phyloP scores from a whole-genome alignment of 2,113 vertebrate genomes.

The Pteronura brasiliensis region DNA sequence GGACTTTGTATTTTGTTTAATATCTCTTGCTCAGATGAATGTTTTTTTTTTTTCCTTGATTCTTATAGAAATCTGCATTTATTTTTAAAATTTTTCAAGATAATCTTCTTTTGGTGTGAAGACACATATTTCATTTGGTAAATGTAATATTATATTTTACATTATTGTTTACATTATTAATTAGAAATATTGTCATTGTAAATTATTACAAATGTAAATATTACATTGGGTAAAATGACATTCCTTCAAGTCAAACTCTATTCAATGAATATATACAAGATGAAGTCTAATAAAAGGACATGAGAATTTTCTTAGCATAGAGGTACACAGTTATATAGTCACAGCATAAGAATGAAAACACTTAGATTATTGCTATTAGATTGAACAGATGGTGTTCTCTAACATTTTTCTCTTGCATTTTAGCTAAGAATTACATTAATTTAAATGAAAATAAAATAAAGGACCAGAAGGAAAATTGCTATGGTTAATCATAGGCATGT shows the following conservation, averaged over 20 bases:
- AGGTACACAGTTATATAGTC: neutral
- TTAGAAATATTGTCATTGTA: neutral
- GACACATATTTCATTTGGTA: neutral
- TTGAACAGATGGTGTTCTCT: neutral
- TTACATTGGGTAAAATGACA: neutral
- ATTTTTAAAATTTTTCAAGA: neutral
- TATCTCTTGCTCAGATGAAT: neutral
- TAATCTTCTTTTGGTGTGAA: neutral
- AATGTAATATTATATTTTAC: neutral
- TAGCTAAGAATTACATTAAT: neutral
- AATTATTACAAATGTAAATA: neutral
- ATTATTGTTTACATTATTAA: neutral
- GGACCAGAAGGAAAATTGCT: neutral
- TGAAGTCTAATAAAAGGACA: neutral
- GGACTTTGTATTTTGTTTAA: neutral
- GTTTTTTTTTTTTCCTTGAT: neutral
- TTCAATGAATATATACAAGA: neutral
- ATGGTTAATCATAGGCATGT: neutral
- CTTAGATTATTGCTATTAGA: neutral
- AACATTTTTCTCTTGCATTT: neutral
- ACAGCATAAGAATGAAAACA: neutral
- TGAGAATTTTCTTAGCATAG: neutral
- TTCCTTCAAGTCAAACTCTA: neutral
- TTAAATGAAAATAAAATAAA: neutral
- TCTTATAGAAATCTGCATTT: neutral